Evolutionary conservation across 2,888 invertebrate species (phyloP), one percentile per base, ranked within the genome.

Genomic region (Oscheius onirici): DNA sequence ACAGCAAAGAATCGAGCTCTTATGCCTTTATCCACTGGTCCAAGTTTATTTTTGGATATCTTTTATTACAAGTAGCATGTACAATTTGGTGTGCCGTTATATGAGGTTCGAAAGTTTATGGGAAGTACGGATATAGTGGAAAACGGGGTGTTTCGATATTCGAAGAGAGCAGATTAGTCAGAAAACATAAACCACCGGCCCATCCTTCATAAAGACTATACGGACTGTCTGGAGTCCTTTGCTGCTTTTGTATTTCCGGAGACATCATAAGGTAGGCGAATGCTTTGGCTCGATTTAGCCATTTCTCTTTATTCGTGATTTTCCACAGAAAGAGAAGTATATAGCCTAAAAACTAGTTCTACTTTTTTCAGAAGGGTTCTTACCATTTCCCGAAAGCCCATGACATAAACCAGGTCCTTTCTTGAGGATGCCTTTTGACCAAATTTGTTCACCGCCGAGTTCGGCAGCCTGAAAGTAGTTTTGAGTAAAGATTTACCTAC

Each of bases 341-440:
- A 88, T 94, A 94, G 15, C 92, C 94, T 70, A 43, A 24, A 28
- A 26, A 40, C 67, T 22, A 0, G 34, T 34, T 34, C 5, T 34
- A 3, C 8, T 34, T 8, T 3, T 34, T 8, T 34, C 3, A 34
- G 8, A 34, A 34, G 34, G 3, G 8, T 8, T 34, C 46, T 24
- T n/a, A 61, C 57, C 60, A 40, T 69, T 68, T 41, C 94, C 94
- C 22, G 93, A 92, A 0, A 94, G 91, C 0, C 95, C 95, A 85
- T 95, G 95, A 86, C 95, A 95, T 73, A 95, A 92, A 0, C 94
- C 90, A 10, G 94, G 94, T 0, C 95, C 95, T 88, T 95, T 95
- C 77, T 91, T 91, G 43, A 95, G 89, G 40, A 95, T 89, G 0
- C 95, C 95, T 86, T 92, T 92, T 22, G 90, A 88, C 95, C 95